Conservation (phyloP, 1,140 invertebrate genomes). For the Lasaia peninsularis region DNA sequence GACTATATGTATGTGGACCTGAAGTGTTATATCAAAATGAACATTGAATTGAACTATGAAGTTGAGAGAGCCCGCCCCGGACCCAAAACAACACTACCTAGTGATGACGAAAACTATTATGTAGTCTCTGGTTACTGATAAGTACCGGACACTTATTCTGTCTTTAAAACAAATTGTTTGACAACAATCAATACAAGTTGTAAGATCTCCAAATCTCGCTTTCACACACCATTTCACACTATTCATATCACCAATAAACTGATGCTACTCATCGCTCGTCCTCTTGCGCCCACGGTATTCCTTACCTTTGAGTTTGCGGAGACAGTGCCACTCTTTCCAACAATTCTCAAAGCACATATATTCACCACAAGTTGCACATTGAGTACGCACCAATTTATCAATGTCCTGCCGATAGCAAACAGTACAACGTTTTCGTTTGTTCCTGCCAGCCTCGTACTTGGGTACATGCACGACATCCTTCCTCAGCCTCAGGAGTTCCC, state of each 20-base stretch:
- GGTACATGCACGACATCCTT: background rate
- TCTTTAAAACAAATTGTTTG: slow-evolving; percentile 1
- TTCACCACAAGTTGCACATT: slow-evolving; percentile 6
- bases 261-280: background rate
- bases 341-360: slow-evolving; percentile 9
- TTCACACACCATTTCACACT: background rate
- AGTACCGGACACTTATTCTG: background rate
- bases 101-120: background rate
- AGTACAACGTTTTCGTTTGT: background rate
- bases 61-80: background rate
- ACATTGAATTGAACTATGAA: background rate
- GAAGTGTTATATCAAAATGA: background rate
- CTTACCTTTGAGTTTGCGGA: background rate
- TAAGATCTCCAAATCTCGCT: background rate
- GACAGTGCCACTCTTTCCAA: slow-evolving; percentile 11
- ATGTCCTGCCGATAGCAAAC: background rate
- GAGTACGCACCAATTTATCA: slow-evolving; percentile 1
- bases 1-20: background rate
- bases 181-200: background rate
- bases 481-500: background rate
- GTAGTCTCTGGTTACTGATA: slow-evolving; percentile 1
- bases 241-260: too few relatives aligned
- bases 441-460: background rate
- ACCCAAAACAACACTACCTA: background rate
- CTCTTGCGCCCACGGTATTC: background rate